Conservation (phyloP, 1,140 invertebrate species). For the Ptiloglossa arizonensis region DNA sequence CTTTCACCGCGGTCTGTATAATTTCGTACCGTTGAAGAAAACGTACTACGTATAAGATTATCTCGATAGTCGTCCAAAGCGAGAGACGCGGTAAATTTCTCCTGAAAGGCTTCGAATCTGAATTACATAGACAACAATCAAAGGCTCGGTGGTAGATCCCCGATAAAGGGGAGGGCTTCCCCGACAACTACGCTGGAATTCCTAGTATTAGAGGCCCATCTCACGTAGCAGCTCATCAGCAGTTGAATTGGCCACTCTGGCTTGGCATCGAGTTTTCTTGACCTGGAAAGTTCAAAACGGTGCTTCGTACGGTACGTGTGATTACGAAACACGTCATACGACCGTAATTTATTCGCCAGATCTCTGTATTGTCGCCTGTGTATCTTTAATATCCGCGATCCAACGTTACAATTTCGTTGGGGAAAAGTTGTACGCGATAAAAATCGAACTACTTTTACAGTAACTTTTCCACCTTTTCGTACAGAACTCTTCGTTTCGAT, state of each 20-base stretch:
- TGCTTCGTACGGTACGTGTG: conserved; percentile 38
- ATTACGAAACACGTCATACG: conserved; percentile 45
- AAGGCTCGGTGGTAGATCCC: conserved; percentile 33
- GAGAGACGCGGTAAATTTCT: conserved; percentile 16
- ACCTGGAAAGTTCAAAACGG: conserved; percentile 65
- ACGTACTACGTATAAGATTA: not conserved
- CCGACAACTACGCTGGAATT: conserved; percentile 52
- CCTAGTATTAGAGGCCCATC: conserved; percentile 64
- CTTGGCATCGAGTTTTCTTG: conserved; percentile 66
- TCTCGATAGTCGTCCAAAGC: not conserved
- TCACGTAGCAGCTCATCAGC: conserved; percentile 67
- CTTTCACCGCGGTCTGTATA: no score
- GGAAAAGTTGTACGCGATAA: no score
- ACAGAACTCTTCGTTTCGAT: no score
- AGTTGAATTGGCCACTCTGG: conserved; percentile 63
- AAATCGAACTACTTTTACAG: no score
- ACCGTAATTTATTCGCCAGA: conserved; percentile 36
- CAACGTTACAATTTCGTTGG: no score
- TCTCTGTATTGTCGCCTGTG: not conserved
- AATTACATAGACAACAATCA: conserved; percentile 47
- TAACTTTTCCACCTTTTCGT: no score
- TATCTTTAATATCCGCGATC: not conserved
- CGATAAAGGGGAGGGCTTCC: conserved; percentile 38
- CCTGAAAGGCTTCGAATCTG: conserved; percentile 19
- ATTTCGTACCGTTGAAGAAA: not conserved